These are phyloP conservation scores for Cacoxenus indagator DNA, from an alignment of 2,888 invertebrate species.

Conservation along the genomic window DNA sequence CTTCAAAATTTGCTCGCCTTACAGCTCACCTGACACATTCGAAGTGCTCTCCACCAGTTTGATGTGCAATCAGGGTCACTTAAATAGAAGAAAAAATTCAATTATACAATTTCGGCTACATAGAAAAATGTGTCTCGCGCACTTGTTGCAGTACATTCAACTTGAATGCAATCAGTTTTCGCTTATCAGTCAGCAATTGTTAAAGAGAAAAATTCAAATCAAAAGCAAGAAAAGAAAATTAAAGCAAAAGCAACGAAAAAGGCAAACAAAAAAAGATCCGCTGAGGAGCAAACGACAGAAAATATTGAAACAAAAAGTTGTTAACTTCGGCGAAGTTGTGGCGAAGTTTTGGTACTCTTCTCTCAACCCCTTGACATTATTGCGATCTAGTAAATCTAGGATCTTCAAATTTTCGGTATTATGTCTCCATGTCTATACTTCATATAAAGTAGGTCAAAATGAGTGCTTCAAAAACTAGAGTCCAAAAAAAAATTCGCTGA, in stretches of 20 bases:
- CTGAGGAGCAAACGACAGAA: background rate
- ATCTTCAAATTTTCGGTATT: too few species aligned
- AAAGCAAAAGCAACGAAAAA: constrained; percentile 2
- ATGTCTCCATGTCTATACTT: too few species aligned
- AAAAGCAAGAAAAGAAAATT: background rate
- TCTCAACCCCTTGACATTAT: too few species aligned
- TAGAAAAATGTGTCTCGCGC: background rate
- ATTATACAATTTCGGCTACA: constrained; percentile 1
- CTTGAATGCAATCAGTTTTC: constrained; percentile 6
- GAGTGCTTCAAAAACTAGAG: too few species aligned
- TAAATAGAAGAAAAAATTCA: background rate
- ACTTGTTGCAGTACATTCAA: constrained; percentile 1
- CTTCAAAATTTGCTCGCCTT: background rate
- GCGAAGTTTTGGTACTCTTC: too few species aligned
- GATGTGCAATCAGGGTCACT: background rate
- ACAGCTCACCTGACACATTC: background rate
- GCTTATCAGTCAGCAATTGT: constrained; percentile 6
- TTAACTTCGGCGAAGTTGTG: too few species aligned
- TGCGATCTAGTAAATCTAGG: too few species aligned
- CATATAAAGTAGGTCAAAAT: too few species aligned
- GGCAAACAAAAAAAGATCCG: constrained; percentile 1
- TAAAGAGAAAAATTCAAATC: background rate
- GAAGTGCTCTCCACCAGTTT: background rate
- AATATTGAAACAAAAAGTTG: constrained; percentile 9
- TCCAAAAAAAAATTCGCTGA: too few species aligned